Conservation (phyloP, 2,113 vertebrate genomes). For the Prinia subflava region DNA sequence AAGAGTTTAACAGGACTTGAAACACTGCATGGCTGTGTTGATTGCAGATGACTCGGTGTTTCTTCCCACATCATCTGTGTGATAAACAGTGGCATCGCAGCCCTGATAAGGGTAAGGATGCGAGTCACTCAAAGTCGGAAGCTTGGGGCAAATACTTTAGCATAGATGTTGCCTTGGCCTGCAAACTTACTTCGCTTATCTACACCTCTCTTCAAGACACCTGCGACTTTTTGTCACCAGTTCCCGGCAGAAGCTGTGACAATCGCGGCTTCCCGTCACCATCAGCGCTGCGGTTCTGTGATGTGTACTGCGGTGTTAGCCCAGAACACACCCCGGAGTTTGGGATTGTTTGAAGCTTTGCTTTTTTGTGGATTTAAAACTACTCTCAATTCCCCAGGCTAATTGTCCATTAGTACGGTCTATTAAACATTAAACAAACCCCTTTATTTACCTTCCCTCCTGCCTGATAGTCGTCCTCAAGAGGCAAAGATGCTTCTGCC, state of each 20-base stretch:
- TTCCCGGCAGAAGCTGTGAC: neutral
- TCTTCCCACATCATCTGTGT: neutral
- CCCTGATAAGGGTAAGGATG: neutral
- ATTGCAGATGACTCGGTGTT: neutral
- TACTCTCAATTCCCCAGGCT: neutral
- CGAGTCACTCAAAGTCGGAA: fast-evolving
- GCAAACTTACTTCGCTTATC: neutral
- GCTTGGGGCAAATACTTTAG: neutral
- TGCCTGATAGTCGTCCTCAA: neutral
- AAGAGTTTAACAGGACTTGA: neutral
- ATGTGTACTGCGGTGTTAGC: neutral
- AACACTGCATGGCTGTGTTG: neutral
- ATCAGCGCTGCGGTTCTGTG: neutral
- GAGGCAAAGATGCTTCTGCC: constrained; percentile 22
- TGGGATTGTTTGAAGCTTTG: neutral
- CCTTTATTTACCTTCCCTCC: constrained; percentile 10
- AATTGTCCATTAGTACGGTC: constrained; percentile 36
- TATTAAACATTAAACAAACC: constrained; percentile 52
- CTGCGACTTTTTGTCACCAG: neutral
- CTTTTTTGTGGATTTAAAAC: constrained; percentile 26
- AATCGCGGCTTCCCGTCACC: neutral
- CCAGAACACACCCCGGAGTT: neutral
- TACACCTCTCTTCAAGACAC: neutral
- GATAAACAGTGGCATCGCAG: neutral
- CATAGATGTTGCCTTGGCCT: neutral